phyloP scores from a whole-genome alignment of 2,888 invertebrate species.

The Zygothrica quintamaculata region DNA sequence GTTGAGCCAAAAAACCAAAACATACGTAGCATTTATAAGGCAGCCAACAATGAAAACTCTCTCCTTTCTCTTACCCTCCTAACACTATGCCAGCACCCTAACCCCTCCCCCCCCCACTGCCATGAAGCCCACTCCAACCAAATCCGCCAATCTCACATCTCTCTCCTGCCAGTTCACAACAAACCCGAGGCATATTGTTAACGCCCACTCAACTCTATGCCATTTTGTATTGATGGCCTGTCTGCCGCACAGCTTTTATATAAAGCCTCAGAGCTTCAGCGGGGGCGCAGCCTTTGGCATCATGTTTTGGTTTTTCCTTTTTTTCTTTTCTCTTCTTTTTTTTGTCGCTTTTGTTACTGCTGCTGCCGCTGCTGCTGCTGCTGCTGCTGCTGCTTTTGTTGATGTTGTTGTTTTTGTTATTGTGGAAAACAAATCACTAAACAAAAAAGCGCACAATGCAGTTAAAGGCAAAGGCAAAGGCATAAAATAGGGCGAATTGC shows the following conservation, averaged over 20 bases:
- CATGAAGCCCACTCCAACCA: neutral
- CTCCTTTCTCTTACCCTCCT: neutral
- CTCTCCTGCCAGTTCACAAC: neutral
- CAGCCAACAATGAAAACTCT: slow-evolving; percentile 69
- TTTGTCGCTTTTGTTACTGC: slow-evolving; percentile 23
- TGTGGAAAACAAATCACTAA: slow-evolving; percentile 76
- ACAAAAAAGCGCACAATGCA: slow-evolving; percentile 77
- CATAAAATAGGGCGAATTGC: slow-evolving; percentile 50
- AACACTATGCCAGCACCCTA: neutral
- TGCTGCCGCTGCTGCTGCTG: slow-evolving; percentile 14
- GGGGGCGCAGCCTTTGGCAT: slow-evolving; percentile 76
- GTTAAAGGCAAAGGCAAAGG: slow-evolving; percentile 61
- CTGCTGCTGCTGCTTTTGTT: slow-evolving; percentile 24
- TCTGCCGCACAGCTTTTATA: slow-evolving; percentile 81
- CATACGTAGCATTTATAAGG: slow-evolving; percentile 79
- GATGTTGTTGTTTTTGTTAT: slow-evolving; percentile 38
- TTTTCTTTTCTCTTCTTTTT: slow-evolving; percentile 13
- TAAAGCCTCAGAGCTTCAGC: slow-evolving; percentile 72
- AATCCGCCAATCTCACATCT: slow-evolving; percentile 3
- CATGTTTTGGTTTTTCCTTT: slow-evolving; percentile 66
- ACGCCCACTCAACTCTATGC: slow-evolving; percentile 80
- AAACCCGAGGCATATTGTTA: slow-evolving; percentile 66
- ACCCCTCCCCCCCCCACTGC: neutral
- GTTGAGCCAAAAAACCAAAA: slow-evolving; percentile 80
- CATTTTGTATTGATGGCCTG: slow-evolving; percentile 80